Evolutionary conservation across 2,797 vertebrate species (phyloP).

Genomic region (Xenopus petersii): DNA sequence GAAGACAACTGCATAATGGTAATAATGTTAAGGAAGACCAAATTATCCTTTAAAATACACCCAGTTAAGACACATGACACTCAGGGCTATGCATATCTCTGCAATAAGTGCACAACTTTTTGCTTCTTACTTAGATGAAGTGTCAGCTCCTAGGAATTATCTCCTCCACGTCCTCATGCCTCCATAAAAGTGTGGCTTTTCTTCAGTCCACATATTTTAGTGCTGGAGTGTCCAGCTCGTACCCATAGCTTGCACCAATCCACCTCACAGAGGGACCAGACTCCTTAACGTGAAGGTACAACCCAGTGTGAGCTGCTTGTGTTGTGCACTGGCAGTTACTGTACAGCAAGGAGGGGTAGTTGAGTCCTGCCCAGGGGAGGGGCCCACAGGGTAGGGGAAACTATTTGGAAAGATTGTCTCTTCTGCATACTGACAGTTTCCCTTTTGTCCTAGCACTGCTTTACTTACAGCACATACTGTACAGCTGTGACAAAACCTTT

Average conservation of each 20-base stretch:
- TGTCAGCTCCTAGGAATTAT: not conserved
- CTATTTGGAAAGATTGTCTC: not conserved
- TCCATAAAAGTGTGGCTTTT: not conserved
- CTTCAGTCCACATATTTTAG: conserved; percentile 24
- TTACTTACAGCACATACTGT: no score
- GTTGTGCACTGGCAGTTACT: conserved; percentile 13
- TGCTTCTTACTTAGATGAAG: not conserved
- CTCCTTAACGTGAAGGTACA: not conserved
- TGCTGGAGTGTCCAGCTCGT: not conserved
- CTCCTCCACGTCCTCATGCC: conserved; percentile 15
- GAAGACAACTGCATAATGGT: no score
- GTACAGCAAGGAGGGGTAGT: conserved; percentile 1
- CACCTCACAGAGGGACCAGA: conserved; percentile 6
- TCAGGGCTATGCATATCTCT: no score
- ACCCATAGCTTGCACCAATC: not conserved
- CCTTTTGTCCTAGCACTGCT: not conserved
- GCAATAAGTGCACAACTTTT: no score
- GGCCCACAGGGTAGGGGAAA: conserved; percentile 1
- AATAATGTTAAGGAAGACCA: no score
- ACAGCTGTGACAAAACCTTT: no score
- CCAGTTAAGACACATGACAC: no score
- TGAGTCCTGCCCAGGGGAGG: conserved; percentile 22
- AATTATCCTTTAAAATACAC: no score
- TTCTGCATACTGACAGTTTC: not conserved
- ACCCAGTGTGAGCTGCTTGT: not conserved